Evolutionary conservation across 2,888 invertebrate species (phyloP), one percentile per base, ranked within the genome.

Genomic region (Pseudanteris insignis): DNA sequence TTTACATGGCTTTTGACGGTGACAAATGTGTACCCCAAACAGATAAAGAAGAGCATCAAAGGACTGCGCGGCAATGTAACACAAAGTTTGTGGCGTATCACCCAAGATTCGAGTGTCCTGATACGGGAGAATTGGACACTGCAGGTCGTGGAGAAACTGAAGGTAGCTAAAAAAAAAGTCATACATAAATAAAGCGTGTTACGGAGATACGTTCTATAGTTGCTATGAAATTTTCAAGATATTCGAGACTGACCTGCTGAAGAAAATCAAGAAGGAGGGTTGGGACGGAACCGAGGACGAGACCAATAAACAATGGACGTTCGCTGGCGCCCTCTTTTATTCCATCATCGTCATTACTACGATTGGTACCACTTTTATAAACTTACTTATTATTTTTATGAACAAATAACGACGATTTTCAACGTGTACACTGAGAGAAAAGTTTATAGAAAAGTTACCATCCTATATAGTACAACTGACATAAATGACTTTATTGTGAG

Each of bases 321-420:
- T 89, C 81, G 89, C 89, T 12, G 95, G 95, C 8, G 92, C 95
- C 0, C 84, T 96, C 11, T 92, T 96, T 82, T 96, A 95, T 83
- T 94, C 94, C 68, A 95, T 96, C 75, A 94, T 96, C 69, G 94
- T 96, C 67, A 96, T 96, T 80, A 96, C 96, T 46, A 96, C 96
- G 24, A 96, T 96, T 67, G 96, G 95, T 94, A 76, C 86, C 9
- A 26, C n/a, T 26, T 26, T 26, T 26, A 18, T 18, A 18, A n/a
- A n/a, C n/a, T n/a, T n/a, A n/a, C n/a, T n/a, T n/a, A n/a, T n/a
- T n/a, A n/a, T n/a, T n/a, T n/a, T n/a, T n/a, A n/a, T n/a, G n/a
- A n/a, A n/a, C n/a, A n/a, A n/a, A n/a, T n/a, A n/a, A n/a, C n/a
- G n/a, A n/a, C n/a, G n/a, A n/a, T n/a, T n/a, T n/a, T n/a, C n/a